Conservation (phyloP, 2,113 vertebrate species). For the Corythornis cristatus region DNA sequence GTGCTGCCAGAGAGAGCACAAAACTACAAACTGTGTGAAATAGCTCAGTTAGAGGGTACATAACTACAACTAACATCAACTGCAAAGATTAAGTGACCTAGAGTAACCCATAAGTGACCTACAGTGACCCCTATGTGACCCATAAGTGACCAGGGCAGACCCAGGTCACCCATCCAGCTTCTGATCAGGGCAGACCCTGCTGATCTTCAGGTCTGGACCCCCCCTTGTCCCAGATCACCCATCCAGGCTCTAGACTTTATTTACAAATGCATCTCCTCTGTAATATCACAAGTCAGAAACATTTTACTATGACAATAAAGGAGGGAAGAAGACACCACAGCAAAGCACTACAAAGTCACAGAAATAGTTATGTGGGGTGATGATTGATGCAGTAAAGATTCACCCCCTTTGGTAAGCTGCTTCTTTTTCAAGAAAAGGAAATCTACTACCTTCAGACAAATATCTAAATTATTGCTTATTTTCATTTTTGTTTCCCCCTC, state of each 20-base stretch:
- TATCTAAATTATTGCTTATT: background rate
- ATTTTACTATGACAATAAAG: background rate
- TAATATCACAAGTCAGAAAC: background rate
- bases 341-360: background rate
- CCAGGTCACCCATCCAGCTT: no score
- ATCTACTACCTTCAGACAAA: background rate
- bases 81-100: no score
- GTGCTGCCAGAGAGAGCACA: no score
- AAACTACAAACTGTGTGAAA: no score
- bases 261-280: background rate
- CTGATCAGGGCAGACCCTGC: no score
- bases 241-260: background rate
- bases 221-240: no score
- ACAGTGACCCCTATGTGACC: no score
- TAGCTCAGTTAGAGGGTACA: no score
- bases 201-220: no score
- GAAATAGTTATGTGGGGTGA: background rate
- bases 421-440: background rate
- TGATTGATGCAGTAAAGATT: background rate
- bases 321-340: background rate
- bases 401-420: accelerated
- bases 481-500: background rate
- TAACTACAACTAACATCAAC: no score
- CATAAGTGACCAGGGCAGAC: no score
- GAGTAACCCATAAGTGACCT: no score